phyloP scores from a whole-genome alignment of 2,888 invertebrate species.

The Zelleria hepariella region DNA sequence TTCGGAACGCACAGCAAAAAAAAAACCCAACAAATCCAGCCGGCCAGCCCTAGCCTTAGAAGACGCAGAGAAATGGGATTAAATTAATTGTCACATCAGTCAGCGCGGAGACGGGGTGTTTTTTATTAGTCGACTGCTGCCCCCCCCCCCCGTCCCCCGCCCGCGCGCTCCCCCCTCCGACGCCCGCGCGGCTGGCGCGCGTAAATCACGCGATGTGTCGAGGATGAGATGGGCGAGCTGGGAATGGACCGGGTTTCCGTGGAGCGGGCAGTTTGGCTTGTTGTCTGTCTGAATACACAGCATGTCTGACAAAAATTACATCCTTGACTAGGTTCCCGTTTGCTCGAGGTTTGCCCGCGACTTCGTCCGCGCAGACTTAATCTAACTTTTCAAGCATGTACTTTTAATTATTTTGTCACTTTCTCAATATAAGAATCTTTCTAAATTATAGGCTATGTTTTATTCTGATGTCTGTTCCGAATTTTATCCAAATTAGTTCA shows the following conservation, averaged over 20 bases:
- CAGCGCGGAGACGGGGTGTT: slow-evolving; percentile 71
- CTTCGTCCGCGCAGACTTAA: too few relatives aligned
- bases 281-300: slow-evolving; percentile 10
- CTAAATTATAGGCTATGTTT: too few relatives aligned
- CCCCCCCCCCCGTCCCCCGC: slow-evolving; percentile 16
- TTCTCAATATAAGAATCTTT: too few relatives aligned
- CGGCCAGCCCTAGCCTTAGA: slow-evolving; percentile 3
- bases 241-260: slow-evolving; percentile 13
- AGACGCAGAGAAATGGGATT: slow-evolving; percentile 72
- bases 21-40: not conserved
- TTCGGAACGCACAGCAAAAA: too few relatives aligned
- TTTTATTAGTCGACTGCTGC: slow-evolving; percentile 62
- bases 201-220: slow-evolving; percentile 51
- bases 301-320: too few relatives aligned
- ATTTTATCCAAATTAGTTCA: too few relatives aligned
- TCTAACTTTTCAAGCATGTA: too few relatives aligned
- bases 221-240: slow-evolving; percentile 17
- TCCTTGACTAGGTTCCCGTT: too few relatives aligned
- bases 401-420: too few relatives aligned
- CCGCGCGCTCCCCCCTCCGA: slow-evolving; percentile 12
- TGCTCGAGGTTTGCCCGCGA: too few relatives aligned
- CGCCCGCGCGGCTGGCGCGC: slow-evolving; percentile 19
- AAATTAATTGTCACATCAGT: slow-evolving; percentile 73
- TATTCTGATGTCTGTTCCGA: too few relatives aligned
- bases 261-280: slow-evolving; percentile 21